Conservation (phyloP, 2,888 invertebrate species). For the Silvanus unidentatus region DNA sequence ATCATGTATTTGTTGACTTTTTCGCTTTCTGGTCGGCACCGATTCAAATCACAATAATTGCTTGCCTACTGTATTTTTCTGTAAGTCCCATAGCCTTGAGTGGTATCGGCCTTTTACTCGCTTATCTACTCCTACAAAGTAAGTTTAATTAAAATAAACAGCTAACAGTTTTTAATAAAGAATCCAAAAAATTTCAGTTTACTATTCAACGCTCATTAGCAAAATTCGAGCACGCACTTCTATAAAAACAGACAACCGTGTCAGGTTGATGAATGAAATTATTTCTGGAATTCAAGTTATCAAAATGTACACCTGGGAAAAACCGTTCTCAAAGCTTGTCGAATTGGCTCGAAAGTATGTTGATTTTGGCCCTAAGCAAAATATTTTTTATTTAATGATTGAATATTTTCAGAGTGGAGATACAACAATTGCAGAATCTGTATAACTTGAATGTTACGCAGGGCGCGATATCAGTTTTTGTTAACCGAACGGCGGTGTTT, state of each 20-base stretch:
- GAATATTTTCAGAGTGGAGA: conserved; percentile 50
- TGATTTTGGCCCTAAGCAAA: no score
- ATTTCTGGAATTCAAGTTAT: conserved; percentile 61
- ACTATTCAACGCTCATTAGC: conserved; percentile 23
- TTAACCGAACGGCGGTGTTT: conserved; percentile 76
- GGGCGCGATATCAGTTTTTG: conserved; percentile 64
- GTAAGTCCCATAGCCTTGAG: conserved; percentile 49
- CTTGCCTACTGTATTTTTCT: conserved; percentile 58
- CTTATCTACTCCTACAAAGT: conserved; percentile 45
- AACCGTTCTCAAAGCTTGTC: conserved; percentile 55
- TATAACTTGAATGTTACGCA: conserved; percentile 62
- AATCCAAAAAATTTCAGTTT: conserved; percentile 8
- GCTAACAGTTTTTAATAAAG: background rate
- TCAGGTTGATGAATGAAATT: conserved; percentile 62
- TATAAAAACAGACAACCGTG: conserved; percentile 53
- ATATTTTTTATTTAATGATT: no score
- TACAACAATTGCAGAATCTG: conserved; percentile 52
- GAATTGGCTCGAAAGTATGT: conserved; percentile 20
- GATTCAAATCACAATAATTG: conserved; percentile 63
- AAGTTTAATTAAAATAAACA: conserved; percentile 15
- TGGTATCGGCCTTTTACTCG: conserved; percentile 49
- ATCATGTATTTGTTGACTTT: conserved; percentile 69
- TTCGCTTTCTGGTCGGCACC: conserved; percentile 51
- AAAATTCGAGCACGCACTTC: conserved; percentile 38
- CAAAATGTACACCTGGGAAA: conserved; percentile 68